Conservation (phyloP, 2,797 vertebrate species). For the Argentina silus region DNA sequence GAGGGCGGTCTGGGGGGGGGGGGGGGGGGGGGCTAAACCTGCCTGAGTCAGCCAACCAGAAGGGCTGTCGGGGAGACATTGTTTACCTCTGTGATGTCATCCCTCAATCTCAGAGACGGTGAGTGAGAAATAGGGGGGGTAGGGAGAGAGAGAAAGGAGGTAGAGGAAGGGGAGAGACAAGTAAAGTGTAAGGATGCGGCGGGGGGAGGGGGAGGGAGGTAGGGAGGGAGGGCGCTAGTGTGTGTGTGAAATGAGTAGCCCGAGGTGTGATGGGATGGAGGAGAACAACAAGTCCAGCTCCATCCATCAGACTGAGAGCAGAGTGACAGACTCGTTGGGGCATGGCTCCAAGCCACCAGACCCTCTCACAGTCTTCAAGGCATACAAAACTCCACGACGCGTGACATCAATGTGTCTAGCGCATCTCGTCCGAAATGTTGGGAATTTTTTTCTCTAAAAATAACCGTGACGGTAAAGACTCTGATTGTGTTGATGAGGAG, state of each 20-base stretch:
- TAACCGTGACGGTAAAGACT: not conserved
- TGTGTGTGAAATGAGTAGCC: conserved; percentile 70
- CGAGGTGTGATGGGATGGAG: conserved; percentile 32
- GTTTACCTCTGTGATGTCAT: too few species aligned
- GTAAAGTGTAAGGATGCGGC: too few species aligned
- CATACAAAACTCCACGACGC: not conserved
- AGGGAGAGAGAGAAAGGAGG: not conserved
- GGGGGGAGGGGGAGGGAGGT: too few species aligned
- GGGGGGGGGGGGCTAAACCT: too few species aligned
- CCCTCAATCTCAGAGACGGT: too few species aligned
- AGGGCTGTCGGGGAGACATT: too few species aligned
- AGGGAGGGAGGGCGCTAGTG: conserved; percentile 41
- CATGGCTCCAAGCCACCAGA: conserved; percentile 13
- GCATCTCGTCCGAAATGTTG: not conserved
- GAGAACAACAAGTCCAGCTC: conserved; percentile 48
- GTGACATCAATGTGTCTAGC: not conserved
- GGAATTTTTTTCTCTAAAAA: not conserved
- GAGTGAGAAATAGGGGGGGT: too few species aligned
- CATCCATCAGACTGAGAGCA: conserved; percentile 55
- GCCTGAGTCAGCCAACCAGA: too few species aligned
- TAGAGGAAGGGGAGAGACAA: conserved; percentile 10
- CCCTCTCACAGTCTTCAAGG: not conserved
- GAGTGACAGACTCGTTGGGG: conserved; percentile 39
- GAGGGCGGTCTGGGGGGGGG: not conserved
- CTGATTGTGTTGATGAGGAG: not conserved